Evolutionary conservation across 2,797 vertebrate genomes (phyloP), one percentile per base, ranked within the genome.

Genomic region (Sus cebifrons): DNA sequence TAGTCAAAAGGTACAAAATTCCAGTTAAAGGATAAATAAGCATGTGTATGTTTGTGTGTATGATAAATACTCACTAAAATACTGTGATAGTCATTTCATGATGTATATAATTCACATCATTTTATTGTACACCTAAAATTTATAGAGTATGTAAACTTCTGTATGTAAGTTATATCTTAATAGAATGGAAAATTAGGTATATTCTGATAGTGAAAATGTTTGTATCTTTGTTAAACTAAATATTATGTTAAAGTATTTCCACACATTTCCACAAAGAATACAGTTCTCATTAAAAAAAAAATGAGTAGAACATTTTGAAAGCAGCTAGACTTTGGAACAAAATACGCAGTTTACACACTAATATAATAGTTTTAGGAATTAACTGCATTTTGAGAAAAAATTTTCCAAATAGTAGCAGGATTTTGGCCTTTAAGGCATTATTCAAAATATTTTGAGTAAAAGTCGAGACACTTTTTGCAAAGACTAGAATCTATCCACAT

Each of bases 181-280:
- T 77, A 77, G n/a, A 77, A 77, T 17, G n/a, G 54, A 74, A 77
- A 77, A 77, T 73, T 56, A 60, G 5, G 40, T 93, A 11, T 78
- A 10, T 90, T 78, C n/a, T 87, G 87, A 67, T 16, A 73, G 32
- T 89, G 54, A 32, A 81, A 85, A 60, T 73, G 4, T 78, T 87
- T 84, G 12, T 73, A 13, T 84, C 73, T 86, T 95, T 79, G n/a
- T 91, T 25, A 78, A 87, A 71, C 40, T 91, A 95, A 93, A 58
- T 82, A 67, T 73, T 90, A 25, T 74, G 7, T 86, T 84, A 71
- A 87, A 89, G 78, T 95, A 84, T 78, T 84, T 87, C 20, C 20
- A 84, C 15, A 87, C n/a, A 73, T 91, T 79, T 94, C 21, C 9
- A 65, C 23, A 67, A n/a, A 95, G n/a, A 93, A 79, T 68, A n/a